phyloP scores from a whole-genome alignment of 2,113 vertebrate species.

The Rhombomys opimus region DNA sequence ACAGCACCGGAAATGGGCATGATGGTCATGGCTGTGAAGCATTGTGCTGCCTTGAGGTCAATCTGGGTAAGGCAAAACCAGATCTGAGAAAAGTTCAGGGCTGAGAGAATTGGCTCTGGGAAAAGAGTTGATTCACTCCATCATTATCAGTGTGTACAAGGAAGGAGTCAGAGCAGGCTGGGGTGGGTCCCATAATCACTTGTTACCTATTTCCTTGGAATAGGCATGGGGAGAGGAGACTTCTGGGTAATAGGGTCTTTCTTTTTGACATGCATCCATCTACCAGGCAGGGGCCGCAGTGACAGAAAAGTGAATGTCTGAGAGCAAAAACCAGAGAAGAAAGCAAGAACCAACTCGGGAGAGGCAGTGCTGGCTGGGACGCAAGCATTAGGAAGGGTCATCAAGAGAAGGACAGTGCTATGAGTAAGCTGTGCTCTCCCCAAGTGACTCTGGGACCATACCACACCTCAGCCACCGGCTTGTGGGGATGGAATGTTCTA shows the following conservation, averaged over 20 bases:
- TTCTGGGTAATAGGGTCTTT: not conserved
- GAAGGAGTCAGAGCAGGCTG: not conserved
- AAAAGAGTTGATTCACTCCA: not conserved
- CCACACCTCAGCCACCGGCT: not conserved
- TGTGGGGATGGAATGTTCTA: not conserved
- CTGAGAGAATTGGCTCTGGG: not conserved
- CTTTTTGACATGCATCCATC: not conserved
- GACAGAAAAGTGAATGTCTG: not conserved
- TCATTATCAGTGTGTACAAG: not conserved
- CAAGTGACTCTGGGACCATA: not conserved
- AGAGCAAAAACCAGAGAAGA: not conserved
- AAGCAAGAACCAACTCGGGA: not conserved
- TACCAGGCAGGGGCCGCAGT: not conserved
- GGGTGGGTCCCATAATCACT: accelerated
- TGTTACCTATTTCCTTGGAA: not conserved
- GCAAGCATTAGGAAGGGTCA: not conserved
- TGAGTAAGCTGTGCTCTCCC: not conserved
- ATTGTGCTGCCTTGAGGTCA: too few relatives aligned
- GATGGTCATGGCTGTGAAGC: not conserved
- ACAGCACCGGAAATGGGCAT: not conserved
- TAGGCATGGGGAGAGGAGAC: not conserved
- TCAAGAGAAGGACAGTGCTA: too few relatives aligned
- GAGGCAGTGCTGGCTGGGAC: not conserved
- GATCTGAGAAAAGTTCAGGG: not conserved
- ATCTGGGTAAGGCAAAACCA: not conserved